Conservation (phyloP, 2,888 invertebrate species). For the Adela reaumurella region DNA sequence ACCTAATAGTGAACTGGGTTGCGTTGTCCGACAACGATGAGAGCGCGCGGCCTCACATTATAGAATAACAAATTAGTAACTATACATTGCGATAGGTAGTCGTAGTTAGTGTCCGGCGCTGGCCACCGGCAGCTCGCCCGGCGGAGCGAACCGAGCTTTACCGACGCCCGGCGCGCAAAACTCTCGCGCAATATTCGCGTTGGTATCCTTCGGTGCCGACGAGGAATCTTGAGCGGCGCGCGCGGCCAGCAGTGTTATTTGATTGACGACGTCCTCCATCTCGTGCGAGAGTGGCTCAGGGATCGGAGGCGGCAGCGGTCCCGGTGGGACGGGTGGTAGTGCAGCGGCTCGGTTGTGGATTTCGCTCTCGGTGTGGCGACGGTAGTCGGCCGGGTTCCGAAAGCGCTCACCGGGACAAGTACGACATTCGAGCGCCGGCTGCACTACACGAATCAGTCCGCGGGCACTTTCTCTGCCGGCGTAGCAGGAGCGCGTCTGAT, state of each 20-base stretch:
- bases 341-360: constrained; percentile 36
- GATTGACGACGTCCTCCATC: constrained; percentile 82
- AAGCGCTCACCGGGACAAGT: constrained; percentile 61
- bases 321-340: constrained; percentile 20
- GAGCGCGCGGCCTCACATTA: constrained; percentile 25
- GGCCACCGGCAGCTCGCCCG: constrained; percentile 56
- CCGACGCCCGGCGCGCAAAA: constrained; percentile 55
- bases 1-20: constrained; percentile 55
- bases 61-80: constrained; percentile 32
- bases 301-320: constrained; percentile 23
- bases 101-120: constrained; percentile 51
- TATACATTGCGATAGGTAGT: constrained; percentile 52
- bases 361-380: constrained; percentile 61
- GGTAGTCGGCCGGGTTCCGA: constrained; percentile 58
- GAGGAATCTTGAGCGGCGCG: constrained; percentile 66
- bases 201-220: constrained; percentile 49
- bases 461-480: constrained; percentile 61
- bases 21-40: constrained; percentile 56
- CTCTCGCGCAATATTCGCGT: constrained; percentile 36
- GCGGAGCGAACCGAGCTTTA: constrained; percentile 47
- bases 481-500: constrained; percentile 69
- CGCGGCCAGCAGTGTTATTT: constrained; percentile 73
- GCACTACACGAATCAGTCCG: constrained; percentile 71
- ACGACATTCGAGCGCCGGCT: constrained; percentile 71
- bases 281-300: constrained; percentile 67